phyloP scores from a whole-genome alignment of 1,140 invertebrate species.

The Brachionus plicatilis region DNA sequence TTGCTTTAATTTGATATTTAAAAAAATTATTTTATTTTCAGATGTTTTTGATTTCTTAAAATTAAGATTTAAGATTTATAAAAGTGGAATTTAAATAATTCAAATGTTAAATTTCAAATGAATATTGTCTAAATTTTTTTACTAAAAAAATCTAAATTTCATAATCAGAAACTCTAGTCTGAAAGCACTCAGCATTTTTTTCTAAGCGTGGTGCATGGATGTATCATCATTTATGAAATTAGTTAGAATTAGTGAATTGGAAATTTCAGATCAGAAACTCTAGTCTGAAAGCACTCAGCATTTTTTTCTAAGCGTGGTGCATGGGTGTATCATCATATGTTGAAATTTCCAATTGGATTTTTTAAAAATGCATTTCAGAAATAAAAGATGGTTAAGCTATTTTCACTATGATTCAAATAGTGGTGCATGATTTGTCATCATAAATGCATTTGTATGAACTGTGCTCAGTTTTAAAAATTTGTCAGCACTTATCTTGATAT shows the following conservation, averaged over 20 bases:
- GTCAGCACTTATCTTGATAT: conserved; percentile 3
- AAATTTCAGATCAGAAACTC: conserved; percentile 17
- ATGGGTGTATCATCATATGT: conserved; percentile 14
- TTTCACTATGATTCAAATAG: neutral
- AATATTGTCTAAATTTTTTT: too few species aligned
- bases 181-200: conserved; percentile 20
- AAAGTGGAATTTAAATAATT: too few species aligned
- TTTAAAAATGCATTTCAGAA: neutral
- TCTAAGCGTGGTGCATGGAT: conserved; percentile 16
- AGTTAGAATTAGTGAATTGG: neutral
- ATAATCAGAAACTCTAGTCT: conserved; percentile 36
- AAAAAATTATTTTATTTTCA: too few species aligned
- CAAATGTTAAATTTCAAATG: too few species aligned
- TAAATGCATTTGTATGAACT: neutral
- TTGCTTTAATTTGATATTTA: too few species aligned
- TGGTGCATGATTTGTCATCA: conserved; percentile 30
- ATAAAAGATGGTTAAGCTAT: neutral
- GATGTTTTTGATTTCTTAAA: too few species aligned
- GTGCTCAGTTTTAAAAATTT: neutral
- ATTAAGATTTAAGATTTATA: too few species aligned
- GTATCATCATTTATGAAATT: conserved; percentile 26
- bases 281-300: conserved; percentile 21
- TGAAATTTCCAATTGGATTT: neutral
- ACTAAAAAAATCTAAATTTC: neutral
- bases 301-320: conserved; percentile 14